phyloP scores from a whole-genome alignment of 2,113 vertebrate species.

The Pseudopodoces humilis region DNA sequence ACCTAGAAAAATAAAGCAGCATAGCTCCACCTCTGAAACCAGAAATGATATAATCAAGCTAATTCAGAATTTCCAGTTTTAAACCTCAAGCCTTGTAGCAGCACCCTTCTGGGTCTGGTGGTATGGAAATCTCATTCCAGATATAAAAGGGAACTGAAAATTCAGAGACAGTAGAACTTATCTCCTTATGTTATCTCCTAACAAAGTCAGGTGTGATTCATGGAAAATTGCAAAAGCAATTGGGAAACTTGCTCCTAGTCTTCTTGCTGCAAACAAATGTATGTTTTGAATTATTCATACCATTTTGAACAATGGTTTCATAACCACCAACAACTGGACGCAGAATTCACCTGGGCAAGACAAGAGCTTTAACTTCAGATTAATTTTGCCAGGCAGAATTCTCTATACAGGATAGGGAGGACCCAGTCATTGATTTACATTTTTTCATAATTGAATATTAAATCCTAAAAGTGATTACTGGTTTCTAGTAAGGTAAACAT shows the following conservation, averaged over 20 bases:
- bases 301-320: not conserved
- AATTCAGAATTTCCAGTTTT: not conserved
- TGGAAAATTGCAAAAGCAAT: slow-evolving; percentile 9
- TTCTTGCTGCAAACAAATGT: slow-evolving; percentile 9
- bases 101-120: not conserved
- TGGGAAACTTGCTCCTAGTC: not conserved
- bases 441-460: not conserved
- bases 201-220: slow-evolving; percentile 10
- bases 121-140: not conserved
- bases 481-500: not conserved
- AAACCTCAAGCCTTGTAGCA: not conserved
- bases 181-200: not conserved
- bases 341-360: not conserved
- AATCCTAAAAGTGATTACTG: not conserved
- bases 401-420: not conserved
- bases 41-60: not conserved
- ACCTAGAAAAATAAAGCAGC: not conserved
- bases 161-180: not conserved
- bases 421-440: accelerated
- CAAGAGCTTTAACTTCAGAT: not conserved
- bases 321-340: slow-evolving; percentile 2
- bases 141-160: not conserved
- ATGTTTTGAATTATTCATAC: slow-evolving; percentile 41
- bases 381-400: not conserved
- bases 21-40: not conserved